phyloP scores from a whole-genome alignment of 2,113 vertebrate genomes.

The Hystrix cristata region DNA sequence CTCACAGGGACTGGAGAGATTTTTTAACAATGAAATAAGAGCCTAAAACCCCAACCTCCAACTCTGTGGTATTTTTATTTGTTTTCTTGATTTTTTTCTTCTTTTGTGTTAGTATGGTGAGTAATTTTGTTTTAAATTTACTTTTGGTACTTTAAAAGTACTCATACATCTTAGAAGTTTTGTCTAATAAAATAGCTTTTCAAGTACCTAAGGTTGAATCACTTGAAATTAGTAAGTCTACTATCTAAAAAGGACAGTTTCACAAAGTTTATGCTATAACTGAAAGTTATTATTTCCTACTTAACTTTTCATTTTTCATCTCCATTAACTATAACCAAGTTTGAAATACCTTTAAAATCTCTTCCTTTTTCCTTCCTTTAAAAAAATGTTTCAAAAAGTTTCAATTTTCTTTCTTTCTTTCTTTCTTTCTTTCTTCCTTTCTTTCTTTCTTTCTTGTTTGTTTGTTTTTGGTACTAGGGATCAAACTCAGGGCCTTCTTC shows the following conservation, averaged over 20 bases:
- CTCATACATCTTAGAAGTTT: background rate
- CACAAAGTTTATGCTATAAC: background rate
- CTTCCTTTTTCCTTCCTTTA: background rate
- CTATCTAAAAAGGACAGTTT: background rate
- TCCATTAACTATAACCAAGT: background rate
- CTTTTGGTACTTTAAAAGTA: background rate
- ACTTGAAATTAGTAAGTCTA: constrained; percentile 5
- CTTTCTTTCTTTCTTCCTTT: no score
- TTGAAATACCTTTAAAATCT: background rate
- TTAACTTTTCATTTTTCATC: background rate
- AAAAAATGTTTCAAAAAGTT: background rate
- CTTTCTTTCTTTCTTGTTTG: no score
- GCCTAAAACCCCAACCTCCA: background rate
- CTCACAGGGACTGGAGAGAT: background rate
- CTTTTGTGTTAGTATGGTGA: background rate
- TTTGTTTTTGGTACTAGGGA: no score
- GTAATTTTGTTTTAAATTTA: background rate
- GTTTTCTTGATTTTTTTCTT: background rate
- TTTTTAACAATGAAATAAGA: background rate
- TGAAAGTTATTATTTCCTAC: background rate
- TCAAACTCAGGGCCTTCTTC: no score
- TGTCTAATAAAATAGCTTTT: background rate
- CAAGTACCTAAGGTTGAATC: background rate
- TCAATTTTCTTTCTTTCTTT: no score
- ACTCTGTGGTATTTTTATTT: background rate